Conservation (phyloP, 2,113 vertebrate genomes). For the Etheostoma cragini region DNA sequence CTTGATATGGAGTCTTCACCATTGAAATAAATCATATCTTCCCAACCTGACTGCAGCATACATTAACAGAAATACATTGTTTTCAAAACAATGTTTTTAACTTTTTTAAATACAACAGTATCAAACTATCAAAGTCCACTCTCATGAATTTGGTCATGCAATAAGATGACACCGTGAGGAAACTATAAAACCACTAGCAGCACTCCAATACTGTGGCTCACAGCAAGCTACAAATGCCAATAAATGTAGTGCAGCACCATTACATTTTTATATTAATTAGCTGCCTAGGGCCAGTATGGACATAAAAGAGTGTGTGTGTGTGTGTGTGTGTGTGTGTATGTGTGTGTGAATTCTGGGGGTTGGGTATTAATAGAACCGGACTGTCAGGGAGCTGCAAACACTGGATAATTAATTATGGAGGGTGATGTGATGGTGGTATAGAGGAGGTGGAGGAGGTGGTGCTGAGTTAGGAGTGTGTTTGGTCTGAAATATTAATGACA, state of each 20-base stretch:
- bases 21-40: too few species aligned
- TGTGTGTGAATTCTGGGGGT: neutral
- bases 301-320: conserved; percentile 34
- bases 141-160: conserved; percentile 13
- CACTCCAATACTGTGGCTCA: conserved; percentile 44
- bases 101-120: too few species aligned
- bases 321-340: neutral
- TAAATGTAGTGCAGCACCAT: conserved; percentile 62
- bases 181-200: conserved; percentile 28
- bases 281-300: conserved; percentile 59
- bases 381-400: conserved; percentile 62
- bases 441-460: conserved; percentile 37
- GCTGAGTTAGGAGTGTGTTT: conserved; percentile 57
- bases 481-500: conserved; percentile 78
- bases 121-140: conserved; percentile 5
- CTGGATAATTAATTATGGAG: conserved; percentile 75
- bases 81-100: too few species aligned
- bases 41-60: neutral
- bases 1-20: too few species aligned
- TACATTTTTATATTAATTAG: conserved; percentile 74
- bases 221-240: conserved; percentile 61
- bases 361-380: conserved; percentile 65
- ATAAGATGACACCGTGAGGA: conserved; percentile 38
- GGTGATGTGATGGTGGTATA: conserved; percentile 53
- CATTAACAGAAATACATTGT: too few species aligned